Evolutionary conservation across 2,888 invertebrate species (phyloP).

Genomic region (Andrena fulva): DNA sequence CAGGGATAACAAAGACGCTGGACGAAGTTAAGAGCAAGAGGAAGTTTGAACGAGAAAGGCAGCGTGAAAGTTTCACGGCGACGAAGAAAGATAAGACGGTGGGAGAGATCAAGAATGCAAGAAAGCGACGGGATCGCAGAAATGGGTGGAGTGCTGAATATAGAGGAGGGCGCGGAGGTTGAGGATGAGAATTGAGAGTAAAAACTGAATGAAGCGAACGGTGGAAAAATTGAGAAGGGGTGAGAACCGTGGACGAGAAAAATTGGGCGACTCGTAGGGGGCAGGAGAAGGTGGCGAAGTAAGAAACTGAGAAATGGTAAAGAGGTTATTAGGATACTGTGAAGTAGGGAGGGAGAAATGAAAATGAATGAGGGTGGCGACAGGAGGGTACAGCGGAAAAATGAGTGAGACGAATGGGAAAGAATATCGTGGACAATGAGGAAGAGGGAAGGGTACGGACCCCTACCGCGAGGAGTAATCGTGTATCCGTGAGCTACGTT

Average conservation of each 20-base stretch:
- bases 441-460: not conserved
- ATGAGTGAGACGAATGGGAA: not conserved
- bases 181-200: not conserved
- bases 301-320: not conserved
- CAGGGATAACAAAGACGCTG: not conserved
- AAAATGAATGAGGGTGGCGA: too few relatives aligned
- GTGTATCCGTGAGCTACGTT: conserved; percentile 46
- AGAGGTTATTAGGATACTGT: not conserved
- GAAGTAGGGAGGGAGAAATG: too few relatives aligned
- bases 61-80: not conserved
- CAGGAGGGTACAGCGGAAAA: not conserved
- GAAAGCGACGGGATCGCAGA: not conserved
- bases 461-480: conserved; percentile 40
- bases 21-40: not conserved
- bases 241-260: not conserved
- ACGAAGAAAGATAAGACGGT: not conserved
- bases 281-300: not conserved
- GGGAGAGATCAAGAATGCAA: not conserved
- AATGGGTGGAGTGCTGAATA: not conserved
- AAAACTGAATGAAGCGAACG: not conserved
- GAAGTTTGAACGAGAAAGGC: not conserved
- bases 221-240: not conserved
- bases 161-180: not conserved
- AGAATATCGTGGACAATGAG: not conserved
- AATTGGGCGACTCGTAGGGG: not conserved